Percentiles rank a stretch among this genome's conserved stretches.
phyloP scores from a whole-genome alignment of 2,888 invertebrate genomes.

The Cyrtodaria siliqua region DNA sequence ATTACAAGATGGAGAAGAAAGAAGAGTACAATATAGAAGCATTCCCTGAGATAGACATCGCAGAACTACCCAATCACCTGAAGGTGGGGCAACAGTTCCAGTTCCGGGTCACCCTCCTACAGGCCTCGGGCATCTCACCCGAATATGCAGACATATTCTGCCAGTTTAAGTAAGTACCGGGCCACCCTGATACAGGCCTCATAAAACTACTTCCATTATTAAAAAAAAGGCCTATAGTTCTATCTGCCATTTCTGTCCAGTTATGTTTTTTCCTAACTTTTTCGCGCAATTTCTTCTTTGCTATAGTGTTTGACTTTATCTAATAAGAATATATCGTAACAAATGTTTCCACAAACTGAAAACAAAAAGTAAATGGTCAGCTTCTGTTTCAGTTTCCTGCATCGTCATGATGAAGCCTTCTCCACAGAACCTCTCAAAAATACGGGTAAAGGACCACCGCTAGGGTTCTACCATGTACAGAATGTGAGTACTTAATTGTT shows the following conservation, averaged over 20 bases:
- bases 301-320: no score
- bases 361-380: no score
- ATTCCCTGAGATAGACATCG: constrained; percentile 75
- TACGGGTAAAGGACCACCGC: constrained; percentile 96
- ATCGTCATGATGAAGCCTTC: constrained; percentile 99
- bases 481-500: constrained; percentile 91
- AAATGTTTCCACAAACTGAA: no score
- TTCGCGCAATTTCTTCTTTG: no score
- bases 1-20: constrained; percentile 1
- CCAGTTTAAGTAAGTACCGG: constrained; percentile 97
- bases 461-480: constrained; percentile 99
- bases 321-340: no score
- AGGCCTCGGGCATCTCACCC: constrained; percentile 97
- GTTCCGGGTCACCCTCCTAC: constrained; percentile 98
- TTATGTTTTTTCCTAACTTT: no score
- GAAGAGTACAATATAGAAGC: constrained; percentile 43
- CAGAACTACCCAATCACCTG: constrained; percentile 92
- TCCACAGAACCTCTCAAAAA: constrained; percentile 99
- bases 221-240: no score
- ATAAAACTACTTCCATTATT: no score
- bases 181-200: no score
- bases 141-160: constrained; percentile 99
- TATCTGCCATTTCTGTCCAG: no score
- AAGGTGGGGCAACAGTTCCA: constrained; percentile 96
- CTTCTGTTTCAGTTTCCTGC: constrained; percentile 93